Conservation (phyloP, 1,140 invertebrate species). For the Ceratitis capitata region DNA sequence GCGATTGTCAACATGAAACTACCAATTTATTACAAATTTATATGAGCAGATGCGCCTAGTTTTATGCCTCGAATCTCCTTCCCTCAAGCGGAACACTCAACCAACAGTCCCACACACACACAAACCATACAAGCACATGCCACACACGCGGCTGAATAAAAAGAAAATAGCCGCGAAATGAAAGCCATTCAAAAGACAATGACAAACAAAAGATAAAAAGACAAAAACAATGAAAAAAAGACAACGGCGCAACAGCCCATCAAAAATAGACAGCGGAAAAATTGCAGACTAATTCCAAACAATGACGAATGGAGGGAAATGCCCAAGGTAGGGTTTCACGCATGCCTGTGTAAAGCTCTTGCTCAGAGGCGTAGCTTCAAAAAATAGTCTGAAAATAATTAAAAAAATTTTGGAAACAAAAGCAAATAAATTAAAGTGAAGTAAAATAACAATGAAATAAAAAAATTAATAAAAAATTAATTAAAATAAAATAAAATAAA, state of each 20-base stretch:
- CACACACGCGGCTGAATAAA: not conserved
- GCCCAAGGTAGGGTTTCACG: not conserved
- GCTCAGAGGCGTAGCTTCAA: not conserved
- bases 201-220: not conserved
- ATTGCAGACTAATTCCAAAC: not conserved
- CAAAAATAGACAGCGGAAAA: not conserved
- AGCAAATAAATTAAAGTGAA: too few species aligned
- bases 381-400: not conserved
- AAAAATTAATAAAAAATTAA: too few species aligned
- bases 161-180: not conserved
- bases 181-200: not conserved
- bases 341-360: too few species aligned
- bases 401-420: too few species aligned
- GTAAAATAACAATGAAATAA: too few species aligned
- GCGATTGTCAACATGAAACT: slow-evolving; percentile 11
- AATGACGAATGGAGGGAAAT: not conserved
- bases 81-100: not conserved
- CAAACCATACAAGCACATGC: too few species aligned
- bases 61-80: slow-evolving; percentile 31
- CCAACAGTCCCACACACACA: not conserved
- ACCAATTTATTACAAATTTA: slow-evolving; percentile 34
- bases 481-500: too few species aligned
- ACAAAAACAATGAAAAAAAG: not conserved
- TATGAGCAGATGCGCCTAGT: slow-evolving; percentile 21
- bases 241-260: not conserved